These are phyloP conservation scores for Athrips mouffetella DNA, from an alignment of 2,888 invertebrate species.

Conservation along the genomic window DNA sequence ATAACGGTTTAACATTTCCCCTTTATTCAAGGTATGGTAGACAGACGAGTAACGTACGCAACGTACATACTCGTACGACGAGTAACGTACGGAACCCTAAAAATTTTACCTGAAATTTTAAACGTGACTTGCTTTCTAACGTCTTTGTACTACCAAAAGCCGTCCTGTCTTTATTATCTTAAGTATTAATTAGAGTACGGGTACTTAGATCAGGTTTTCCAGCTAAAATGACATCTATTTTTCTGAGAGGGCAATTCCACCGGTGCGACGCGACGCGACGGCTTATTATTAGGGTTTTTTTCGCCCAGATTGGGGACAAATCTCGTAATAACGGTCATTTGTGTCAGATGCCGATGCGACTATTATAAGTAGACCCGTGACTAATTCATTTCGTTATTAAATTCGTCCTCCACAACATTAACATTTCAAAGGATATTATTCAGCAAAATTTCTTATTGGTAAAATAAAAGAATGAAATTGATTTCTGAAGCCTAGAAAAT, in stretches of 20 bases:
- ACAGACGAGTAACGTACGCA: too few relatives aligned
- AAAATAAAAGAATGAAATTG: too few relatives aligned
- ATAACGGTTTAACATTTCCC: too few relatives aligned
- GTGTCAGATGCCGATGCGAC: not conserved
- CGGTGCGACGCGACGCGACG: not conserved
- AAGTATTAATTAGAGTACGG: constrained; percentile 3
- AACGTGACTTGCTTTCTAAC: constrained; percentile 4
- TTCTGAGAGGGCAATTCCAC: not conserved
- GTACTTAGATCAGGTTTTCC: not conserved
- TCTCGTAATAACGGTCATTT: constrained; percentile 10
- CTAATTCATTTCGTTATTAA: not conserved
- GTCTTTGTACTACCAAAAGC: not conserved
- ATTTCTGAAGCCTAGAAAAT: too few relatives aligned
- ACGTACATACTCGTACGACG: too few relatives aligned
- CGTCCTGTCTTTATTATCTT: constrained; percentile 8
- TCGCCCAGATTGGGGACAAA: not conserved
- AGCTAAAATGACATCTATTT: not conserved
- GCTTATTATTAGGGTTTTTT: not conserved
- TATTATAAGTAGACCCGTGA: not conserved
- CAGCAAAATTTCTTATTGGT: not conserved
- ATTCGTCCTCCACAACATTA: too few relatives aligned
- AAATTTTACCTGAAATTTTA: constrained; percentile 6
- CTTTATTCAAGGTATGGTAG: too few relatives aligned
- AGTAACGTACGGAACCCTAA: too few relatives aligned
- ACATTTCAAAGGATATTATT: too few relatives aligned